These are phyloP conservation scores for Silvanus unidentatus DNA, from an alignment of 2,888 invertebrate species.

Conservation along the genomic window DNA sequence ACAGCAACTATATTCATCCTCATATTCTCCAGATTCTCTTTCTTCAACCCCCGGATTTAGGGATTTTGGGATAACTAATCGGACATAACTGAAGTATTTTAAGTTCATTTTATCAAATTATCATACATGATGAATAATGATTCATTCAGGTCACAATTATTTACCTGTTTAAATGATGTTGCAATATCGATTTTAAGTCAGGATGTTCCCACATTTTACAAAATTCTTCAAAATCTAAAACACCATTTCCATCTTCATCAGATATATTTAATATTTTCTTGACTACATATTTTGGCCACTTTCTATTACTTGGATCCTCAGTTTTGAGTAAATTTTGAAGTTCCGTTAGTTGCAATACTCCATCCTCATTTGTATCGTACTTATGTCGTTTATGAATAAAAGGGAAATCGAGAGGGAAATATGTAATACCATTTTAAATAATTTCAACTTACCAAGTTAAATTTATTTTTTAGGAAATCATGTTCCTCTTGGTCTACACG, in stretches of 20 bases:
- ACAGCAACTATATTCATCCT: conserved; percentile 84
- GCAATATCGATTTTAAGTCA: conserved; percentile 51
- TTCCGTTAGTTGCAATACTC: too few relatives aligned
- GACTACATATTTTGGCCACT: too few relatives aligned
- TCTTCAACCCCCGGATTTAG: conserved; percentile 33
- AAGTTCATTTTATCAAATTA: not conserved
- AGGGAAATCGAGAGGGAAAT: too few relatives aligned
- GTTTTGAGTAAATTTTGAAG: too few relatives aligned
- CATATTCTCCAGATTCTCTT: conserved; percentile 65
- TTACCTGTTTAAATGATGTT: conserved; percentile 31
- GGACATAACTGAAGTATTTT: conserved; percentile 21
- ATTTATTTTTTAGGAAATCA: too few relatives aligned
- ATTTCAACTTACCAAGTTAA: too few relatives aligned
- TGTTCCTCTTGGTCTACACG: too few relatives aligned
- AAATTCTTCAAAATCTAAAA: not conserved
- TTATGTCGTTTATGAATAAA: too few relatives aligned
- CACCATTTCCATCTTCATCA: not conserved
- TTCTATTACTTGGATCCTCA: too few relatives aligned
- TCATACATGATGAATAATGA: conserved; percentile 53
- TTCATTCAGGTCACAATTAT: conserved; percentile 53
- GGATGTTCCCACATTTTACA: not conserved
- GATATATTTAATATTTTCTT: not conserved
- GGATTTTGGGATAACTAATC: conserved; percentile 18
- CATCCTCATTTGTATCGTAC: too few relatives aligned
- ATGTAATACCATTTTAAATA: too few relatives aligned